Base-by-base conservation (phyloP, 2,113 vertebrate species). In the Notarius quadriscutis region DNA sequence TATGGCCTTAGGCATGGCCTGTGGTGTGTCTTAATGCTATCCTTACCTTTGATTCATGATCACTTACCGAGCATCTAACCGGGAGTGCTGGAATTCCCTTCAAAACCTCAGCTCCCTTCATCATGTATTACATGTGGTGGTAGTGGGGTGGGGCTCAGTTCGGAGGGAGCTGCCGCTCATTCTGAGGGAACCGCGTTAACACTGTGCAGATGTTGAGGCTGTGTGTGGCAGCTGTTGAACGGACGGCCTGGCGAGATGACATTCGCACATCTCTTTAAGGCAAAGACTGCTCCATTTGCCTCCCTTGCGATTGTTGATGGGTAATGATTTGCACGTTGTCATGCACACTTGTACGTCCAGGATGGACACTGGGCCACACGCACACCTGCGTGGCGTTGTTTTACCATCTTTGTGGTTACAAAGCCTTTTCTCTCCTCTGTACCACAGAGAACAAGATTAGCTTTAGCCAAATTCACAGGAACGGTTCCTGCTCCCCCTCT, bases 181-280 rank as follows among this genome's bases (percentile, higher is more conserved):
- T 72, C 50, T 22, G 30, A 62, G 62, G 27, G 72, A 77, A 60
- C 87, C 58, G 75, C 80, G 62, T 81, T 89, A 83, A 89, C 88
- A 84, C 84, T 72, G 30, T 83, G 82, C 90, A 88, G 84, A 88
- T 91, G 90, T 84, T 89, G 11, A 55, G 74, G 67, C 84, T 74
- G 74, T 55, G 72, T 34, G 67, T 3, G 84, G 82, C 87, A 91
- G 86, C 87, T 88, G 90, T 87, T 85, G 83, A 81, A 77, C 63
- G 25, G 15, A 75, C 60, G 41, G 60, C 81, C 67, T 17, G 82
- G 69, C 50, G 87, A 85, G 63, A 51, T 34, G 71, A 81, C 75
- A 84, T 87, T 89, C 62, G 12, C 86, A 71, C 74, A n/a, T 83
- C 80, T 87, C 75, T 79, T 34, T 4, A 17, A 62, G 79, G 79